phyloP scores from a whole-genome alignment of 1,140 invertebrate species.

The Eulimnadia texana region DNA sequence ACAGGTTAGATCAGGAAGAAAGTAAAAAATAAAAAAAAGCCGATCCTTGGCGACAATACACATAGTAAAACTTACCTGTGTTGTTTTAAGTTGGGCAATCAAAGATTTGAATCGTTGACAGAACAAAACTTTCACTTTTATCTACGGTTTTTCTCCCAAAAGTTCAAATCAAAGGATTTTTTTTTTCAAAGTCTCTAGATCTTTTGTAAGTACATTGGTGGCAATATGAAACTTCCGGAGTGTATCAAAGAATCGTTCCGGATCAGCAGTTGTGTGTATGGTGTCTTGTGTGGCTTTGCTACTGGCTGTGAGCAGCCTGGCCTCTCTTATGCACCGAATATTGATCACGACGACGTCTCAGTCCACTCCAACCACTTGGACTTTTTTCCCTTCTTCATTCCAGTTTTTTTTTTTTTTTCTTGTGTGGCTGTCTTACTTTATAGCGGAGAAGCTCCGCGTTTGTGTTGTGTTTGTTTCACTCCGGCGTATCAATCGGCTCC shows the following conservation, averaged over 20 bases:
- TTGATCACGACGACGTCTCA: conserved; percentile 13
- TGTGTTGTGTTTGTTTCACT: background rate
- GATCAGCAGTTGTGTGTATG: background rate
- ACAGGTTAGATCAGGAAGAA: no score
- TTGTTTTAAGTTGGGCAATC: no score
- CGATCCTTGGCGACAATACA: no score
- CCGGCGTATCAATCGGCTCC: background rate
- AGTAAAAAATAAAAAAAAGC: no score
- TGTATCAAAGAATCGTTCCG: background rate
- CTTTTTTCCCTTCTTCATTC: background rate
- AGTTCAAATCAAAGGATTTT: no score
- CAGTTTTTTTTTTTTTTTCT: background rate
- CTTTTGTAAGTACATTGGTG: no score
- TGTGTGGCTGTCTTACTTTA: no score
- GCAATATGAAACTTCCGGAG: background rate
- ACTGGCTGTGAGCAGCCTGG: conserved; percentile 1
- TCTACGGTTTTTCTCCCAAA: no score
- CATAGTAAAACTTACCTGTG: no score
- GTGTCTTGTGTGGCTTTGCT: background rate
- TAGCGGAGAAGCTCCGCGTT: background rate
- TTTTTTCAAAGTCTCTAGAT: no score
- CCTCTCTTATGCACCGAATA: conserved; percentile 13
- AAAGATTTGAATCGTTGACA: no score
- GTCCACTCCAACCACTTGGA: background rate
- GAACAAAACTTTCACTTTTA: no score